Percentiles rank a stretch among this genome's conserved stretches.
Evolutionary conservation across 2,113 vertebrate species (phyloP).

Genomic region (Campylorhamphus procurvoides): DNA sequence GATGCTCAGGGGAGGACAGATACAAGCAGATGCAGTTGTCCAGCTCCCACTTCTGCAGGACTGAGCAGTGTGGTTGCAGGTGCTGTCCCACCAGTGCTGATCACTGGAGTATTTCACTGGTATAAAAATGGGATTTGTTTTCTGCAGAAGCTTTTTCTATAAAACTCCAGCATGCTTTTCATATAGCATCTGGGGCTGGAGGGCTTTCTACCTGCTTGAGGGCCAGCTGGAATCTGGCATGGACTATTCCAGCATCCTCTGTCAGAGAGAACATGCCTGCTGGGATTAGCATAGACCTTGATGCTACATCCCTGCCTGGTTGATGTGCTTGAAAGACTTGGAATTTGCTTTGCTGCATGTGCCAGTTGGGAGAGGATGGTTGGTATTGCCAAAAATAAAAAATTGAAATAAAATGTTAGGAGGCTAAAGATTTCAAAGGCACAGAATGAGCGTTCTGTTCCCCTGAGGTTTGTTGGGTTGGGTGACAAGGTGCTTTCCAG

Average conservation of each 20-base stretch:
- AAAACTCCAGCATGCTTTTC: background rate
- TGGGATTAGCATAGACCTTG: background rate
- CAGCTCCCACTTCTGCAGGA: background rate
- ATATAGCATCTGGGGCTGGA: fast-evolving
- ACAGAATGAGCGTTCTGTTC: fast-evolving
- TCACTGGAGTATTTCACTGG: background rate
- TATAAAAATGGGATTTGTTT: background rate
- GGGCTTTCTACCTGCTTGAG: background rate
- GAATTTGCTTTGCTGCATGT: background rate
- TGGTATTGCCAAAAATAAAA: background rate
- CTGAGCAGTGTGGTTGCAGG: background rate
- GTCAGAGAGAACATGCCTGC: background rate
- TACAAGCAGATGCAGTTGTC: background rate
- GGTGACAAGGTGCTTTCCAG: background rate
- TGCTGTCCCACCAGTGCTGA: background rate
- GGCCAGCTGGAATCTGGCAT: background rate
- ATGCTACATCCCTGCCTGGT: background rate
- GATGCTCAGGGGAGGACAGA: background rate
- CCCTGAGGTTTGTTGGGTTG: background rate
- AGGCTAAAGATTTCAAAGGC: background rate
- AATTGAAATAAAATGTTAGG: too few relatives aligned
- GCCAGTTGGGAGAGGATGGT: background rate
- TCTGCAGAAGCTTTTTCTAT: background rate
- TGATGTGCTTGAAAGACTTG: background rate
- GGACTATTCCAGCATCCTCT: background rate